Conservation (phyloP, 2,888 invertebrate species). For the Argynnis bischoffii region DNA sequence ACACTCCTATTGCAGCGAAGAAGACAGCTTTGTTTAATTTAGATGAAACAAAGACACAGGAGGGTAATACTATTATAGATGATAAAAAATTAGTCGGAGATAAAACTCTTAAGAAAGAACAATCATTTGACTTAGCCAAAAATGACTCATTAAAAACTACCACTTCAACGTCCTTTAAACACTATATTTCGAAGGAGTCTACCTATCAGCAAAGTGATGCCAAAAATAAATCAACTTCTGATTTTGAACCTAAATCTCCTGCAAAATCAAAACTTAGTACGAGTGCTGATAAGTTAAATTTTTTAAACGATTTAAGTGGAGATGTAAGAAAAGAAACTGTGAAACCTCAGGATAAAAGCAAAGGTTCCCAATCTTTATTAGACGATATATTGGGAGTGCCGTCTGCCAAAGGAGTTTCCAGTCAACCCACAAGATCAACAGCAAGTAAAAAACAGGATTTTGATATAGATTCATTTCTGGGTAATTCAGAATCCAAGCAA, state of each 20-base stretch:
- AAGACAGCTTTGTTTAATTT: conserved; percentile 72
- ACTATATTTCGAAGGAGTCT: conserved; percentile 60
- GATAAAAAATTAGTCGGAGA: conserved; percentile 54
- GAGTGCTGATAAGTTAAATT: conserved; percentile 60
- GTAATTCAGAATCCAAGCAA: conserved; percentile 57
- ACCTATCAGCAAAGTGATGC: conserved; percentile 48
- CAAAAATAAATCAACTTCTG: conserved; percentile 44
- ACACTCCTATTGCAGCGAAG: conserved; percentile 57
- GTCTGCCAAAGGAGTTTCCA: conserved; percentile 53
- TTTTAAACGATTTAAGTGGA: conserved; percentile 55
- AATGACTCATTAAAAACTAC: conserved; percentile 43
- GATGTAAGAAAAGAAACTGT: conserved; percentile 52
- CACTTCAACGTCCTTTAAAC: conserved; percentile 55
- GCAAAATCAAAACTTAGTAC: conserved; percentile 55
- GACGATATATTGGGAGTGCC: conserved; percentile 81
- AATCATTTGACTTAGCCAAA: conserved; percentile 55
- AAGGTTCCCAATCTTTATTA: conserved; percentile 73
- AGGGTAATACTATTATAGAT: conserved; percentile 39
- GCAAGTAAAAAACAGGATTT: conserved; percentile 64
- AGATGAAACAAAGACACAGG: conserved; percentile 48
- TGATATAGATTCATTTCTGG: conserved; percentile 64
- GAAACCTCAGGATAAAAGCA: conserved; percentile 62
- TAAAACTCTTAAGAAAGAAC: conserved; percentile 40
- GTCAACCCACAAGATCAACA: conserved; percentile 48
- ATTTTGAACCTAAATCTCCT: conserved; percentile 56